phyloP scores from a whole-genome alignment of 2,888 invertebrate genomes.

The Mycalesis mineus region DNA sequence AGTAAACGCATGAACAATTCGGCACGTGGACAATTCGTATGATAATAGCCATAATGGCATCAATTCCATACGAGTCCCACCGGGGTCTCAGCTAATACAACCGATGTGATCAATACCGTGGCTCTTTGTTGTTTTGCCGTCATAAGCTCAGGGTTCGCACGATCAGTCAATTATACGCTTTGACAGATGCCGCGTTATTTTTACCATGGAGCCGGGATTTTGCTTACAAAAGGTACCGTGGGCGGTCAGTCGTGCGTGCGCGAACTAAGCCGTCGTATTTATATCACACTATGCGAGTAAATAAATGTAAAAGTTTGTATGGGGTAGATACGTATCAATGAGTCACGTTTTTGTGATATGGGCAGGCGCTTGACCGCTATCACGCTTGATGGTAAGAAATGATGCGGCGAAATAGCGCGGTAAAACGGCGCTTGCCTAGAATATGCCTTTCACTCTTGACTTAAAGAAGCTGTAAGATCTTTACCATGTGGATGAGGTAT shows the following conservation, averaged over 20 bases:
- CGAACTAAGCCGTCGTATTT: too few species aligned
- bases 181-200: slow-evolving; percentile 2
- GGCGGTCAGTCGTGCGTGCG: background rate
- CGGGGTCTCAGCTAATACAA: slow-evolving; percentile 29
- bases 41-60: slow-evolving; percentile 42
- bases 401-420: too few species aligned
- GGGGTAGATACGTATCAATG: too few species aligned
- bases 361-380: too few species aligned
- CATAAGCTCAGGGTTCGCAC: slow-evolving; percentile 6
- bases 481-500: too few species aligned
- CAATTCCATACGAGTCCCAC: slow-evolving; percentile 54
- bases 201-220: background rate
- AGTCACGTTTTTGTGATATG: too few species aligned
- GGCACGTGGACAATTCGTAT: slow-evolving; percentile 18
- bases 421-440: too few species aligned
- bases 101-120: slow-evolving; percentile 16
- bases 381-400: too few species aligned
- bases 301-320: too few species aligned
- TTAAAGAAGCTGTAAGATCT: too few species aligned
- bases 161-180: slow-evolving; percentile 11
- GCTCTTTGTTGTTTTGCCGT: slow-evolving; percentile 12
- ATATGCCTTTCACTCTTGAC: too few species aligned
- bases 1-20: background rate
- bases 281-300: too few species aligned
- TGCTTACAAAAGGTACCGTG: background rate